Conservation (phyloP, 2,113 vertebrate species). For the Anguilla japonica region DNA sequence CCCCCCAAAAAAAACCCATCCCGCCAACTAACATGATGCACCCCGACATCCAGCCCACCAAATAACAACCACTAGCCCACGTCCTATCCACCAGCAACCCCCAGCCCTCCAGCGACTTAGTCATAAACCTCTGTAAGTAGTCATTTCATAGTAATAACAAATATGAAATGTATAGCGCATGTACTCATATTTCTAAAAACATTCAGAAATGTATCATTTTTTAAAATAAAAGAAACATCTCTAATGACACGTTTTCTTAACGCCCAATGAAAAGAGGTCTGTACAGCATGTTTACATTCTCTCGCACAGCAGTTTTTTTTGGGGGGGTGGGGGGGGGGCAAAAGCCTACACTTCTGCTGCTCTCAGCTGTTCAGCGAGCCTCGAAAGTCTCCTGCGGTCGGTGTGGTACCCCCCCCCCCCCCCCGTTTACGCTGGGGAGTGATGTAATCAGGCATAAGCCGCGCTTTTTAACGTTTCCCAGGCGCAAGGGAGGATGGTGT, state of each 20-base stretch:
- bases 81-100: too few relatives aligned
- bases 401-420: neutral
- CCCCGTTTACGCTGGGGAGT: neutral
- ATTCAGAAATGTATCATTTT: neutral
- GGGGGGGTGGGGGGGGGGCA: neutral
- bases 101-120: too few relatives aligned
- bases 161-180: too few relatives aligned
- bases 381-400: neutral
- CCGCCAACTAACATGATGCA: neutral
- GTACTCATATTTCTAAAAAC: too few relatives aligned
- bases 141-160: too few relatives aligned
- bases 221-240: neutral
- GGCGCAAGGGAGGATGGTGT: neutral
- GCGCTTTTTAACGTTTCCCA: neutral
- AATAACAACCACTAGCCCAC: too few relatives aligned
- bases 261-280: neutral
- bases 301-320: neutral
- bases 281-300: neutral
- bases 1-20: neutral
- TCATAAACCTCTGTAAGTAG: too few relatives aligned
- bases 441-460: slow-evolving; percentile 19
- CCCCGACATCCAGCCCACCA: neutral
- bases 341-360: neutral
- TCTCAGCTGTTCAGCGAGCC: neutral
- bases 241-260: neutral